phyloP scores from a whole-genome alignment of 2,113 vertebrate genomes.

The Nansenia antarctica region DNA sequence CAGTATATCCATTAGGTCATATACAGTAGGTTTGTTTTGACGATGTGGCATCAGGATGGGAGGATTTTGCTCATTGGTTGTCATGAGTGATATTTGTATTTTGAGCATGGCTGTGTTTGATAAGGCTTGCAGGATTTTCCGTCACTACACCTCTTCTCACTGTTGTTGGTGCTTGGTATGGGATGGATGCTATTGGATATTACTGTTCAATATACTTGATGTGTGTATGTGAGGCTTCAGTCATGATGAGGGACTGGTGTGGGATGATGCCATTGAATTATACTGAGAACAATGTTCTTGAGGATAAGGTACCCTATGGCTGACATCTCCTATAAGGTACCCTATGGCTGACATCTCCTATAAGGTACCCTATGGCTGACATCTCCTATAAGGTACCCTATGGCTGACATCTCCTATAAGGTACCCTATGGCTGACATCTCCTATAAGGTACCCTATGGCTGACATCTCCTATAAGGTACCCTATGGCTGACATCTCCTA shows the following conservation, averaged over 20 bases:
- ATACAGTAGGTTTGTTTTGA: background rate
- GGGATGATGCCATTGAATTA: background rate
- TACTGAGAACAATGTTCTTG: too few species aligned
- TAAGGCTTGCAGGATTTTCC: background rate
- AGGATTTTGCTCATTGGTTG: background rate
- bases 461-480: background rate
- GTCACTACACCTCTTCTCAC: constrained; percentile 18
- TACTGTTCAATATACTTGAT: constrained; percentile 17
- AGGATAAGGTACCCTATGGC: background rate
- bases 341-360: background rate
- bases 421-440: background rate
- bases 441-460: background rate
- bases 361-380: too few species aligned
- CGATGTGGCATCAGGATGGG: too few species aligned
- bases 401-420: background rate
- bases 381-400: too few species aligned
- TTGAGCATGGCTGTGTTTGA: constrained; percentile 6
- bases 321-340: background rate
- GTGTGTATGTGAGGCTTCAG: background rate
- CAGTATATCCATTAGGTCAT: background rate
- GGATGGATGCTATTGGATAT: constrained; percentile 49
- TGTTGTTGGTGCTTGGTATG: constrained; percentile 52
- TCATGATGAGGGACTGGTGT: too few species aligned
- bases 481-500: too few species aligned
- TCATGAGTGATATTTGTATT: background rate